Conservation (phyloP, 1,140 invertebrate genomes). For the Meloidogyne exigua region DNA sequence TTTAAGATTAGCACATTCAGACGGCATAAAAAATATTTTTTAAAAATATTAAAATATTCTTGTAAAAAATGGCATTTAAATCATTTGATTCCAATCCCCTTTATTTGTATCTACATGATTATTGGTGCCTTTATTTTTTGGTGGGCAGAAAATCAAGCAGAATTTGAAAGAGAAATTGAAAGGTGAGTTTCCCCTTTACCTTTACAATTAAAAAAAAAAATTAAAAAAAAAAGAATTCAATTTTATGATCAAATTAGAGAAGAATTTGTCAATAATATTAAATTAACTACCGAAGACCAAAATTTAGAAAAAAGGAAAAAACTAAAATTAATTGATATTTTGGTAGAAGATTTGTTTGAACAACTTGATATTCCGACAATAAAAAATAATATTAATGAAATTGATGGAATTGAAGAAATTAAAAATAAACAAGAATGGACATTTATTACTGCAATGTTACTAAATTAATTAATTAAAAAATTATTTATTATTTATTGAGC, state of each 20-base stretch:
- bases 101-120: conserved; percentile 47
- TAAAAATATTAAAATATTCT: conserved; percentile 19
- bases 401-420: not conserved
- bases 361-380: conserved; percentile 1
- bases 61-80: conserved; percentile 40
- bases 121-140: conserved; percentile 46
- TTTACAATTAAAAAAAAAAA: not conserved
- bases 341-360: conserved; percentile 18
- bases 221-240: not conserved
- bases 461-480: not conserved
- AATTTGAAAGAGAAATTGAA: conserved; percentile 21
- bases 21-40: conserved; percentile 1
- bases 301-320: conserved; percentile 1
- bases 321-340: not conserved
- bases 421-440: conserved; percentile 13
- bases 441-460: conserved; percentile 17
- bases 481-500: too few species aligned
- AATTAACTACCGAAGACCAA: conserved; percentile 11
- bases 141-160: conserved; percentile 34
- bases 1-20: not conserved
- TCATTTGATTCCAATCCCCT: conserved; percentile 37
- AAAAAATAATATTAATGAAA: not conserved
- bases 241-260: not conserved
- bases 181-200: not conserved
- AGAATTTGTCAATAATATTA: conserved; percentile 12